Evolutionary conservation across 2,797 vertebrate genomes (phyloP).

Genomic region (Craterocephalus amniculus): DNA sequence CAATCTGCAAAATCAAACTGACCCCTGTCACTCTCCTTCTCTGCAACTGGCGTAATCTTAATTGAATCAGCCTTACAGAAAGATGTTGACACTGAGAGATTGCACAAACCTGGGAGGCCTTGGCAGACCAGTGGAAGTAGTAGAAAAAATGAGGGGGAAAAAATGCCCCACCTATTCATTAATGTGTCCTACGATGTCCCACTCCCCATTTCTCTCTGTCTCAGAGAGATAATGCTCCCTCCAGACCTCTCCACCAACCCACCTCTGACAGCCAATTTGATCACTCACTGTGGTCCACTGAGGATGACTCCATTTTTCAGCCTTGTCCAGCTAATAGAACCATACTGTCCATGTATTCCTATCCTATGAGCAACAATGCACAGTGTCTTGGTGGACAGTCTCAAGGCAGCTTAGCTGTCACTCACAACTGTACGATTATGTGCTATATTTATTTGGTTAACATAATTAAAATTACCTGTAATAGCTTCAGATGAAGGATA

Average conservation of each 20-base stretch:
- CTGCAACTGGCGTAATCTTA: slow-evolving; percentile 95
- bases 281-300: slow-evolving; percentile 79
- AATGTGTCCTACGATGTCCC: slow-evolving; percentile 89
- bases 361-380: slow-evolving; percentile 6
- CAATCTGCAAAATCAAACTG: slow-evolving; percentile 88
- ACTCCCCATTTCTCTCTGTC: slow-evolving; percentile 94
- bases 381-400: neutral
- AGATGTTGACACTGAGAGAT: slow-evolving; percentile 99
- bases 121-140: slow-evolving; percentile 83
- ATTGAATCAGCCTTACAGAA: slow-evolving; percentile 98
- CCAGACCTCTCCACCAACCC: slow-evolving; percentile 42
- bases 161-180: slow-evolving; percentile 89
- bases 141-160: slow-evolving; percentile 66
- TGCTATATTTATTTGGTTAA: neutral
- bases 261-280: slow-evolving; percentile 75
- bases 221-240: slow-evolving; percentile 76
- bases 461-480: slow-evolving; percentile 5
- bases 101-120: slow-evolving; percentile 94
- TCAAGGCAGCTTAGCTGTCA: neutral
- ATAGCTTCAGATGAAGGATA: slow-evolving; percentile 10
- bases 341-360: slow-evolving; percentile 12
- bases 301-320: slow-evolving; percentile 66
- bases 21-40: slow-evolving; percentile 89
- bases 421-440: neutral
- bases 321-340: slow-evolving; percentile 32